Conservation (phyloP, 2,888 invertebrate species). For the Buathra laborator region DNA sequence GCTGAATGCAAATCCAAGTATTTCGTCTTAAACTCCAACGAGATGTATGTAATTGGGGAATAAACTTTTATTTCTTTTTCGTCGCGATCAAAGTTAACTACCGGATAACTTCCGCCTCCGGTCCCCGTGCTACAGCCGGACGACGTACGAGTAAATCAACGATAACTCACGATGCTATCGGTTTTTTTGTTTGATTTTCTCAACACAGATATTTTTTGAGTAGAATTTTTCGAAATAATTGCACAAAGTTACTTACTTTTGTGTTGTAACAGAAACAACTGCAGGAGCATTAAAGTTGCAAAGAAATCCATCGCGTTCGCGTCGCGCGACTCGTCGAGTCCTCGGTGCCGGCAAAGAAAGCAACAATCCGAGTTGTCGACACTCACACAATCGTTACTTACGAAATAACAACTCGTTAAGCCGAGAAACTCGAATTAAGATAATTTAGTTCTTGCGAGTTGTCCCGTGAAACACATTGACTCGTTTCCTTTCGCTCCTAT, state of each 20-base stretch:
- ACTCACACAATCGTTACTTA: not conserved
- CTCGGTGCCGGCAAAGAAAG: slow-evolving; percentile 6
- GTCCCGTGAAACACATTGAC: not conserved
- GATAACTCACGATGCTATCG: too few species aligned
- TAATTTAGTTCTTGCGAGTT: not conserved
- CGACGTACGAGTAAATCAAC: too few species aligned
- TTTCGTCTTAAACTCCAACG: too few species aligned
- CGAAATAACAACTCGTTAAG: not conserved
- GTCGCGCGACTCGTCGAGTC: not conserved
- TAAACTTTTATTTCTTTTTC: too few species aligned
- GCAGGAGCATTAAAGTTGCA: slow-evolving; percentile 66
- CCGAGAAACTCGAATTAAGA: not conserved
- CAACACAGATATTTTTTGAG: not conserved
- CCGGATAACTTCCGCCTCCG: too few species aligned
- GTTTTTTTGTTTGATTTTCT: too few species aligned
- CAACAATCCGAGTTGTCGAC: slow-evolving; percentile 20
- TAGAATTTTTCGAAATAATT: not conserved
- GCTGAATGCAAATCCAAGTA: too few species aligned
- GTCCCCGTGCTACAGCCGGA: too few species aligned
- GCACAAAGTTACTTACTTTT: slow-evolving; percentile 74
- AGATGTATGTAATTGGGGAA: too few species aligned
- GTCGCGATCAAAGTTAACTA: too few species aligned
- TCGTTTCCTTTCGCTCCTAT: slow-evolving; percentile 38
- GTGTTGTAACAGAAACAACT: slow-evolving; percentile 75
- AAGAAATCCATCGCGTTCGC: slow-evolving; percentile 75